These are phyloP conservation scores for Sebastes umbrosus DNA, from an alignment of 2,797 vertebrate genomes.

Conservation along the genomic window DNA sequence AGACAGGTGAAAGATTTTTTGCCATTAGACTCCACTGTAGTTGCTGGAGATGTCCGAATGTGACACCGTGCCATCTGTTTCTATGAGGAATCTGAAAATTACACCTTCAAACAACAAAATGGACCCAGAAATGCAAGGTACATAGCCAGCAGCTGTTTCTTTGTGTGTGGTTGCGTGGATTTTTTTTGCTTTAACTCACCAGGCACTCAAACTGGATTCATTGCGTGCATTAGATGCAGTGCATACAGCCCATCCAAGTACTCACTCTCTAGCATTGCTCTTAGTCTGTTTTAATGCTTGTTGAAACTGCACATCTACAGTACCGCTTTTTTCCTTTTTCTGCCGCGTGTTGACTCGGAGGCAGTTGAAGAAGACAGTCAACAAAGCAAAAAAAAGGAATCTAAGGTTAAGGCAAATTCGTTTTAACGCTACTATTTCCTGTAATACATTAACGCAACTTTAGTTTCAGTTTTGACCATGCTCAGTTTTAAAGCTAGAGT, in stretches of 20 bases:
- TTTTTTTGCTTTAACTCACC: slow-evolving; percentile 23
- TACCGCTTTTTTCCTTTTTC: not conserved
- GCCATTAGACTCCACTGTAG: slow-evolving; percentile 39
- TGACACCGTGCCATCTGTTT: slow-evolving; percentile 30
- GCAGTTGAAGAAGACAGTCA: not conserved
- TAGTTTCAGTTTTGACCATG: no score
- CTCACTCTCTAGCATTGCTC: slow-evolving; percentile 1
- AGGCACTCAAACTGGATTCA: slow-evolving; percentile 24
- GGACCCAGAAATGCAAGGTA: slow-evolving; percentile 22
- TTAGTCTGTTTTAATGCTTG: slow-evolving; percentile 12
- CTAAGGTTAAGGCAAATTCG: not conserved
- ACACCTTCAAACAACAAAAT: slow-evolving; percentile 46
- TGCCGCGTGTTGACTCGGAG: not conserved
- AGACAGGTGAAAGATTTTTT: slow-evolving; percentile 51
- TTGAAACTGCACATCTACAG: slow-evolving; percentile 18
- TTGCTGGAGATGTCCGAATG: slow-evolving; percentile 23
- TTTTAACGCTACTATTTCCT: no score
- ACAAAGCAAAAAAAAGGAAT: not conserved
- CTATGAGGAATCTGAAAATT: slow-evolving; percentile 60
- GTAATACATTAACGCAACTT: no score
- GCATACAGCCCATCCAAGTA: not conserved
- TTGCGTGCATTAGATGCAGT: slow-evolving; percentile 16
- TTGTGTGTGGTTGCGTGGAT: not conserved
- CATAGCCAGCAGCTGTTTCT: not conserved
- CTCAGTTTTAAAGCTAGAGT: no score